These are phyloP conservation scores for Tenthredo livida DNA, from an alignment of 2,888 invertebrate genomes.

Conservation along the genomic window DNA sequence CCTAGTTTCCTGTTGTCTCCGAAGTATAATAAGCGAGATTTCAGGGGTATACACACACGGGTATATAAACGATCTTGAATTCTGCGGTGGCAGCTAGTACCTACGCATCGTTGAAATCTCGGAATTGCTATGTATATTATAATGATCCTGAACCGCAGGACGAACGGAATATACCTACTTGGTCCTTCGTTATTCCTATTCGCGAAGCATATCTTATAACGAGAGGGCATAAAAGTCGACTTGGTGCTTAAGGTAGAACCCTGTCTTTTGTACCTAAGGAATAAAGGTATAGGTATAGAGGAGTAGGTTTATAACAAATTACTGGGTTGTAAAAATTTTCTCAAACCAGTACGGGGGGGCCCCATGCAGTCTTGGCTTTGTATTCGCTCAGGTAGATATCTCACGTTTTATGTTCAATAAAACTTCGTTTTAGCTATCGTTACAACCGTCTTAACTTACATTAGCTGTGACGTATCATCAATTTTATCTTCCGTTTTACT, in stretches of 20 bases:
- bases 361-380: slow-evolving; percentile 5
- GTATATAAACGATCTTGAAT: neutral
- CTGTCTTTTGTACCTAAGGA: slow-evolving; percentile 13
- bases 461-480: slow-evolving; percentile 47
- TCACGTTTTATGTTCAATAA: slow-evolving; percentile 53
- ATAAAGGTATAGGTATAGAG: neutral
- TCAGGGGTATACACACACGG: neutral
- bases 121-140: neutral
- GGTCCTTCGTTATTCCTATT: slow-evolving; percentile 35
- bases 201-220: slow-evolving; percentile 31
- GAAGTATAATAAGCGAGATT: neutral
- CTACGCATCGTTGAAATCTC: neutral
- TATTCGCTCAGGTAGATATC: slow-evolving; percentile 47
- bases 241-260: slow-evolving; percentile 13
- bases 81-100: neutral
- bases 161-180: neutral
- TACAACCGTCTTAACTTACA: slow-evolving; percentile 48
- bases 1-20: neutral
- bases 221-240: slow-evolving; percentile 26
- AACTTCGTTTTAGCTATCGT: slow-evolving; percentile 48
- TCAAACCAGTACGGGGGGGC: slow-evolving; percentile 23
- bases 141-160: neutral
- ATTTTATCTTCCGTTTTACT: slow-evolving; percentile 43
- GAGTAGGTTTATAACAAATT: slow-evolving; percentile 33
- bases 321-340: slow-evolving; percentile 48